phyloP scores from a whole-genome alignment of 1,140 invertebrate species.

The Steinernema khuongi region DNA sequence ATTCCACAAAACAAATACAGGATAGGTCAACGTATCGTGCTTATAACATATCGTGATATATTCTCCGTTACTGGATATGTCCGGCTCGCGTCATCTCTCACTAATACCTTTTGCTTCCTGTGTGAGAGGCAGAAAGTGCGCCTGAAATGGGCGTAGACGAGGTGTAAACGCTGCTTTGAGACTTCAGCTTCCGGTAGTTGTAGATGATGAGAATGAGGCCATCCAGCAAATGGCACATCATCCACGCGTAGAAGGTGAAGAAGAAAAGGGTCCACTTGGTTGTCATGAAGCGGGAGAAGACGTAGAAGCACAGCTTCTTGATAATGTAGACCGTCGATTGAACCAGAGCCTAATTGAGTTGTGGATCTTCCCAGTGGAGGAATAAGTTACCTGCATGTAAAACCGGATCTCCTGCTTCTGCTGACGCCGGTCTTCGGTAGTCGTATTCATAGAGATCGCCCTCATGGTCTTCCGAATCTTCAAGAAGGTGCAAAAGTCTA shows the following conservation, averaged over 20 bases:
- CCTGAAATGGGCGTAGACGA: no score
- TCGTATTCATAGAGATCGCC: no score
- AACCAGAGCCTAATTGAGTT: not conserved
- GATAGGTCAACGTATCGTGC: no score
- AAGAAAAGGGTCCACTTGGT: not conserved
- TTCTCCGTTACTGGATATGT: no score
- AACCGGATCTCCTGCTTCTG: not conserved
- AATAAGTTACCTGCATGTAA: not conserved
- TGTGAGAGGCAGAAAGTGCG: no score
- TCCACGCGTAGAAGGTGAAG: not conserved
- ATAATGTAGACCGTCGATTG: not conserved
- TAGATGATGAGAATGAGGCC: not conserved
- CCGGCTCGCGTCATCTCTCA: no score
- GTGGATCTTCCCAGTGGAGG: not conserved
- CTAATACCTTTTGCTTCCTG: no score
- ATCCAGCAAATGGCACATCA: not conserved
- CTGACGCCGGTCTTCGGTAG: not conserved
- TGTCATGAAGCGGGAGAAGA: not conserved
- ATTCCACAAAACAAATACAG: no score
- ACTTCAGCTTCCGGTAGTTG: no score
- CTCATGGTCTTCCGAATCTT: not conserved
- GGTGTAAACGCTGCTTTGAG: no score
- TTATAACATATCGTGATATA: no score
- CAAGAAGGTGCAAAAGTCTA: not conserved
- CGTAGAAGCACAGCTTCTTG: slow-evolving; percentile 9